phyloP scores from a whole-genome alignment of 2,797 vertebrate genomes.

The Stomatorhinus walkeri region DNA sequence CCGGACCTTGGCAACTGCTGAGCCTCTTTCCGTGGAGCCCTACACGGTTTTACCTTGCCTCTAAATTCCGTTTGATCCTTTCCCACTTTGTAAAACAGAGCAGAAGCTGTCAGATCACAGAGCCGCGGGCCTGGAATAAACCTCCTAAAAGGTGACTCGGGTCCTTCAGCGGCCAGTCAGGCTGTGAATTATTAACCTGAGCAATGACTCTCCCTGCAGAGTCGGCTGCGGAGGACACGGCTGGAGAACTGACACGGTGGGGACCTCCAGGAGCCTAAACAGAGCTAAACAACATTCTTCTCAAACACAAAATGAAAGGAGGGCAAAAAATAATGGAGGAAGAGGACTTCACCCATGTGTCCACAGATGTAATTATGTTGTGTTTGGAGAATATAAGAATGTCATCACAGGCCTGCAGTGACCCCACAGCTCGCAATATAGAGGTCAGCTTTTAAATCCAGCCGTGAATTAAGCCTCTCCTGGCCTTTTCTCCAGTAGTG shows the following conservation, averaged over 20 bases:
- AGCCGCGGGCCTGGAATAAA: neutral
- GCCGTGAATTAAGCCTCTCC: conserved; percentile 51
- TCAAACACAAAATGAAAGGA: conserved; percentile 33
- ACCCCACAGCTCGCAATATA: conserved; percentile 47
- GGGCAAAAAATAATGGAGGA: conserved; percentile 8
- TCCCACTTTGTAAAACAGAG: conserved; percentile 38
- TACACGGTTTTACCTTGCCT: neutral
- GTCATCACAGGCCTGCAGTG: conserved; percentile 55
- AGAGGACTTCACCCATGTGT: conserved; percentile 30
- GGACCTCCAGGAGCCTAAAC: neutral
- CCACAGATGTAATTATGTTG: conserved; percentile 46
- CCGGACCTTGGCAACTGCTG: neutral
- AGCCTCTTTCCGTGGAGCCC: neutral
- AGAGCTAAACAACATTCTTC: conserved; percentile 44
- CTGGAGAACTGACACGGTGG: neutral
- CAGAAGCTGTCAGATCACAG: conserved; percentile 20
- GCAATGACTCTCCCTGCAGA: neutral
- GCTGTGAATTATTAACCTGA: conserved; percentile 10
- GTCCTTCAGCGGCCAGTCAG: neutral
- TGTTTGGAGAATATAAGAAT: conserved; percentile 36
- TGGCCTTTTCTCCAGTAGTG: conserved; percentile 58
- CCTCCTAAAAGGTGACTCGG: neutral
- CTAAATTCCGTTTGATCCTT: conserved; percentile 54
- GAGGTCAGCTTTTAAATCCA: conserved; percentile 55
- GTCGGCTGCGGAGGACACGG: neutral